Percentiles rank a stretch among this genome's conserved stretches.
Evolutionary conservation across 2,113 vertebrate species (phyloP).

Genomic region (Vireo altiloquus): DNA sequence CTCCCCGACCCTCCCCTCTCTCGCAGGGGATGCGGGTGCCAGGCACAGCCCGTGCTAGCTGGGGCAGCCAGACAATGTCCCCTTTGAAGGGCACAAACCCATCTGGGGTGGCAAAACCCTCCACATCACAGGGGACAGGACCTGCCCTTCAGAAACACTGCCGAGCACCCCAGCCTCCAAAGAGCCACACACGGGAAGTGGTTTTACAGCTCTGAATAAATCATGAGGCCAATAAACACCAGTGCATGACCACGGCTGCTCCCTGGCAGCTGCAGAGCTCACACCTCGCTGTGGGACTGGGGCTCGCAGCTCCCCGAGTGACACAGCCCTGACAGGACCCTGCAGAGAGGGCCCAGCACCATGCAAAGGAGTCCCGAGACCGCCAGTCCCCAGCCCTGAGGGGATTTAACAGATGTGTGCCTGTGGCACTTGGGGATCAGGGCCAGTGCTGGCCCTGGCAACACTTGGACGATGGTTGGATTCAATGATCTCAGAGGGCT

Average conservation of each 20-base stretch:
- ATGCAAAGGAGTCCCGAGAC: rapidly evolving
- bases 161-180: not conserved
- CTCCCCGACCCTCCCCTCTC: rapidly evolving
- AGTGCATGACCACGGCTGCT: not conserved
- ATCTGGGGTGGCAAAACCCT: not conserved
- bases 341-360: not conserved
- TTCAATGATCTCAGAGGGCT: not conserved
- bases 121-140: not conserved
- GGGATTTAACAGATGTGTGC: not conserved
- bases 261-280: not conserved
- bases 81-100: not conserved
- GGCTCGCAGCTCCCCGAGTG: not conserved
- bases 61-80: not conserved
- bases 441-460: not conserved
- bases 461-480: not conserved
- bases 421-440: not conserved
- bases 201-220: not conserved
- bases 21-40: not conserved
- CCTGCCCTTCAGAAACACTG: rapidly evolving
- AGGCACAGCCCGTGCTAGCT: not conserved
- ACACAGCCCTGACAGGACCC: not conserved
- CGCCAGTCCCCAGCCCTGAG: not conserved
- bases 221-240: not conserved
- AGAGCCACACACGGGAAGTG: not conserved
- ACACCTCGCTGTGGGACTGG: not conserved